Base-by-base conservation (phyloP, 2,113 vertebrate species). In the Enhydra lutris region DNA sequence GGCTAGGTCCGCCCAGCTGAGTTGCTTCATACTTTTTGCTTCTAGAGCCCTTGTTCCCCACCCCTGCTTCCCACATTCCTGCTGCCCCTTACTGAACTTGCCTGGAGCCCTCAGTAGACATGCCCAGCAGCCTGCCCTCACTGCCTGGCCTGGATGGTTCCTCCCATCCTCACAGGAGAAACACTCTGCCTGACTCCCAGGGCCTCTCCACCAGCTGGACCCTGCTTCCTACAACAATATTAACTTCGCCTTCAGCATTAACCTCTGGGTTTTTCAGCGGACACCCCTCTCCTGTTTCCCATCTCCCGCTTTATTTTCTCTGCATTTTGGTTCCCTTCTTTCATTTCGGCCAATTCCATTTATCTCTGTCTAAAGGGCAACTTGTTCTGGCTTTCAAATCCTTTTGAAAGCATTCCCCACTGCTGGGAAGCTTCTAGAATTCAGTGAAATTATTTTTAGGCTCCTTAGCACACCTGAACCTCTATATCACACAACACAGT, bases 251-350 rank as follows among this genome's bases (percentile, higher is more conserved):
- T 59, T 65, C 31, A 50, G 11, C 23, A 3, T 47, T 21, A 7
- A 6, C 74, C 39, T 57, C 36, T 34, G 20, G 26, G 36, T 42
- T 86, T 67, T 9, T 31, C 55, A 7, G 18, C 15, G 0, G 9
- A 20, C 1, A 21, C 52, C n/a, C 26, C 2, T 29, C 74, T 11
- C 1, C 0, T 0, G 7, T 14, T 24, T 31, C 7, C 63, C 42
- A 17, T 21, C n/a, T 61, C 29, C 34, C 55, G 57, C n/a, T 78
- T 95, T 39, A 39, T 55, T 79, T 11, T 18, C 23, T 59, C 78
- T 59, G 50, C 6, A 11, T 59, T 59, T 55, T 71, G 61, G 31
- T 12, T 69, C 71, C 39, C 67, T 86, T 85, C 71, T 71, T 96
- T 83, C 76, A 24, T 26, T 42, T 87, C 47, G 34, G 34, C 20